phyloP scores from a whole-genome alignment of 2,888 invertebrate species.

The Spisula subtruncata region DNA sequence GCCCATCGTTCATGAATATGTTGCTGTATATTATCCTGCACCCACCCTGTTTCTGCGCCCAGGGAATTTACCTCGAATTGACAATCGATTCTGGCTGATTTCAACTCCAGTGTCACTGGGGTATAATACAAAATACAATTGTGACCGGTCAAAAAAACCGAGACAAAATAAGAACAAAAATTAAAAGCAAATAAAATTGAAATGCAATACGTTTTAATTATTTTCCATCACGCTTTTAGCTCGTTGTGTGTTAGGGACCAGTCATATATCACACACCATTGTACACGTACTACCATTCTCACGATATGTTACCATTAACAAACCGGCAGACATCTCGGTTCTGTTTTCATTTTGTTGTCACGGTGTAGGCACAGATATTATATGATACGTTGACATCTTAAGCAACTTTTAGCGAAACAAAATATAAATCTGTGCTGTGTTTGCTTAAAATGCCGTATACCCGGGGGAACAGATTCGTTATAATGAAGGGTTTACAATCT shows the following conservation, averaged over 20 bases:
- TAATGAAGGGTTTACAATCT: too few species aligned
- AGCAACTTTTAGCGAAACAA: too few species aligned
- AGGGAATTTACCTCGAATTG: too few species aligned
- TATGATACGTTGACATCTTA: not conserved
- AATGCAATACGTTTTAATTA: not conserved
- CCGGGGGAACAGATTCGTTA: too few species aligned
- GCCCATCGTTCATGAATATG: too few species aligned
- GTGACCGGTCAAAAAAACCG: not conserved
- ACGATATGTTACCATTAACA: not conserved
- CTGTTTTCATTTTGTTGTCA: not conserved
- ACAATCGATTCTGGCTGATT: too few species aligned
- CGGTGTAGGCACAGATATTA: not conserved
- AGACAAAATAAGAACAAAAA: not conserved
- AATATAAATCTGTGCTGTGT: too few species aligned
- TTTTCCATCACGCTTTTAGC: constrained; percentile 6
- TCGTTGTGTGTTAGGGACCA: not conserved
- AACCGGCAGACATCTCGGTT: not conserved
- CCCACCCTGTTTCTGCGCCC: too few species aligned
- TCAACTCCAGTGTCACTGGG: too few species aligned
- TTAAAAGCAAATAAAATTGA: not conserved
- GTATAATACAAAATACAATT: not conserved
- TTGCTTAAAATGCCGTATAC: too few species aligned
- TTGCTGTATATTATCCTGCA: too few species aligned
- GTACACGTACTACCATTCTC: not conserved
- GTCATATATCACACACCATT: not conserved